Evolutionary conservation across 2,888 invertebrate species (phyloP), one percentile per base, ranked within the genome.

Genomic region (Dexiosoma caninum): DNA sequence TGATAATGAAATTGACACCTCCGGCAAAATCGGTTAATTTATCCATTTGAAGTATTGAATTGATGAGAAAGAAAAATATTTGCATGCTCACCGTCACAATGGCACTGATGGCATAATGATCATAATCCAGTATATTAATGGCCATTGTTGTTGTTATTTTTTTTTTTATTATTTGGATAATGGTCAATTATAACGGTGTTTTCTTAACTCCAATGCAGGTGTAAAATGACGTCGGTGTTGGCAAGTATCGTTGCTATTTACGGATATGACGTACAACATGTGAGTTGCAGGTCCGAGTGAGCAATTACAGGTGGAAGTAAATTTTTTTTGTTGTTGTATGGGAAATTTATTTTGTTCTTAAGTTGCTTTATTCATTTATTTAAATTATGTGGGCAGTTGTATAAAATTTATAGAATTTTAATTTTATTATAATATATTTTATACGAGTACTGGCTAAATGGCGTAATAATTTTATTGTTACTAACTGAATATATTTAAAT

Each of bases 11-110:
- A 91, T 97, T 97, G 71, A 95, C 95, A 72, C 97, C 97, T 8
- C 97, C 97, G 79, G 97, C 97, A 91, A 97, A 96, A 90, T 98
- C 97, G 0, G 97, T 96, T 74, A 97, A 92, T 91, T 97, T 97
- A 89, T 97, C 97, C 91, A 95, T 94, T 90, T 97, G 95, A 85
- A 96, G 95, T 70, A 94, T 92, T 5, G 96, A 95, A 46, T 97
- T 97, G 84, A 97, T 93, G 42, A 94, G 92, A 91, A 97, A 97
- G 91, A 97, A 97, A 66, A 96, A 92, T 69, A 97, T 92, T 91
- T 97, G 97, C 95, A 96, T 94, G 23, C 93, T 92, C 32, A 95
- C 94, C 0, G 95, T 95, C 59, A 96, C 95, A 90, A 96, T 95
- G 30, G 95, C 96, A 90, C 96, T 95, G 83, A 96, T 94, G 83